These are phyloP conservation scores for Amiota communis DNA, from an alignment of 2,888 invertebrate species.

Conservation along the genomic window DNA sequence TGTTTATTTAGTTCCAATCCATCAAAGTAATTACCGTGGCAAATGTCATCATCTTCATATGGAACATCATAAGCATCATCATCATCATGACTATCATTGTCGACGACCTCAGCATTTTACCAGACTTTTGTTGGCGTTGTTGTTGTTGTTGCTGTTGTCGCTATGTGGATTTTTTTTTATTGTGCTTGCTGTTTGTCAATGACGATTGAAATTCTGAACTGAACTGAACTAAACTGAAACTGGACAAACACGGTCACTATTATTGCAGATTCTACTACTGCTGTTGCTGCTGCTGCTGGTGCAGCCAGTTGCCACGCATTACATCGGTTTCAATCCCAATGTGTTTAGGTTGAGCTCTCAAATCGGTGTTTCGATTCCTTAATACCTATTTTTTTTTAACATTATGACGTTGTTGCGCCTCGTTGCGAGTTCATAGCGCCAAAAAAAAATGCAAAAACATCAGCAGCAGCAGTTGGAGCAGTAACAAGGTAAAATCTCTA, in stretches of 20 bases:
- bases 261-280: neutral
- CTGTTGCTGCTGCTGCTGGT: neutral
- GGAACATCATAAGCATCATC: neutral
- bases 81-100: constrained; percentile 1
- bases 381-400: constrained; percentile 12
- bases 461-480: neutral
- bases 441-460: constrained; percentile 3
- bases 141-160: neutral
- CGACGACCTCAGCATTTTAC: neutral
- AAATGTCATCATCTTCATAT: neutral
- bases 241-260: neutral
- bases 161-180: neutral
- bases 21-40: neutral
- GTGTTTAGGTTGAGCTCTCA: neutral
- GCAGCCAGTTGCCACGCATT: neutral
- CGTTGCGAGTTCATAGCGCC: constrained; percentile 5
- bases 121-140: neutral
- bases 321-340: neutral
- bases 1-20: no score
- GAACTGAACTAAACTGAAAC: neutral
- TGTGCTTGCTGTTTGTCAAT: neutral
- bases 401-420: neutral
- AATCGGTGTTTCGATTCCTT: neutral
- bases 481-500: no score
- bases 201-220: constrained; percentile 2